Percentiles rank a stretch among this genome's conserved stretches.
Conservation (phyloP, 2,113 vertebrate genomes). For the Callionymus lyra region DNA sequence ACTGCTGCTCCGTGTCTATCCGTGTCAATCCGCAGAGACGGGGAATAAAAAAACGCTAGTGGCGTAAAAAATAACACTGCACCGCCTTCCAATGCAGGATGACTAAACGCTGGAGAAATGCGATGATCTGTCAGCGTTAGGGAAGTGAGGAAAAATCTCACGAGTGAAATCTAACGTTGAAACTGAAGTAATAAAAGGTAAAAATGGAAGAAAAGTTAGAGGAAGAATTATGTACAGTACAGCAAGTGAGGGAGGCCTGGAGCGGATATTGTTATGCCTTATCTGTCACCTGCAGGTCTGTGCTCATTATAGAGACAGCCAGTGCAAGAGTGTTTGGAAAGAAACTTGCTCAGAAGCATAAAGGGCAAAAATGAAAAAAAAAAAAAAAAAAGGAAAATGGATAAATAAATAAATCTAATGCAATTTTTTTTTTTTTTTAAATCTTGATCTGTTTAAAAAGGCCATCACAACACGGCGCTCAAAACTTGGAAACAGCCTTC, state of each 20-base stretch:
- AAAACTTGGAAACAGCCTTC: not conserved
- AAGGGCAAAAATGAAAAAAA: conserved; percentile 9
- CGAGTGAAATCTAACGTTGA: too few species aligned
- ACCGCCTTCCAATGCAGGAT: conserved; percentile 9
- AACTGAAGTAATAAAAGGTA: too few species aligned
- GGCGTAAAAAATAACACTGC: conserved; percentile 9
- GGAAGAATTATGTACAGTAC: conserved; percentile 4
- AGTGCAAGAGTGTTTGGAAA: conserved; percentile 28
- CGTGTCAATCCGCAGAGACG: not conserved
- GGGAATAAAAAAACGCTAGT: conserved; percentile 21
- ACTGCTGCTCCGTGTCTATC: conserved; percentile 10
- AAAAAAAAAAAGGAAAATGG: too few species aligned
- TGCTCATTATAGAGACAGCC: conserved; percentile 51
- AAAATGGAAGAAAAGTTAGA: conserved; percentile 17
- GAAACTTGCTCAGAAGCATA: conserved; percentile 6
- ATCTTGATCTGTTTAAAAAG: conserved; percentile 17
- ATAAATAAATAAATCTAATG: conserved; percentile 1
- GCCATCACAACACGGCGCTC: conserved; percentile 11
- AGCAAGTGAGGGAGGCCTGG: conserved; percentile 31
- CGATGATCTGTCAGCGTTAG: conserved; percentile 4
- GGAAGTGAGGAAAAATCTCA: too few species aligned
- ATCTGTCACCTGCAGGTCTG: conserved; percentile 67
- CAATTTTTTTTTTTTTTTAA: not conserved
- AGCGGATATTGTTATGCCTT: conserved; percentile 54
- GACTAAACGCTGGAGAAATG: not conserved